These are phyloP conservation scores for Perizoma flavofasciatum DNA, from an alignment of 2,888 invertebrate species.

Conservation along the genomic window DNA sequence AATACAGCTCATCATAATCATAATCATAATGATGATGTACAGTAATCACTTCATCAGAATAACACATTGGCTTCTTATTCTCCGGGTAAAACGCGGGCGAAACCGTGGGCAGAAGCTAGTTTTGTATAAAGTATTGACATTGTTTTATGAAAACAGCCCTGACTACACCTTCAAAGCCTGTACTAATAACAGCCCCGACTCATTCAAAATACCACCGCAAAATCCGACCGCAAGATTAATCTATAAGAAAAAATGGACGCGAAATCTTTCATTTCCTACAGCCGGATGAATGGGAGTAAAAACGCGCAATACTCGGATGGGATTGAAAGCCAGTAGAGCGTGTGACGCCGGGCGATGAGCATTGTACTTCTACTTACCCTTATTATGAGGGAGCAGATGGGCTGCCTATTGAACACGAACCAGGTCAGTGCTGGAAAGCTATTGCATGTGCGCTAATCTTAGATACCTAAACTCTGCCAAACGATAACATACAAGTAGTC, in stretches of 20 bases:
- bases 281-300: slow-evolving; percentile 43
- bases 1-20: too few species aligned
- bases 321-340: slow-evolving; percentile 74
- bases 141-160: too few species aligned
- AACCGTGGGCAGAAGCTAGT: too few species aligned
- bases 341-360: slow-evolving; percentile 59
- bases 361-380: slow-evolving; percentile 51
- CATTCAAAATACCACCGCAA: slow-evolving; percentile 7
- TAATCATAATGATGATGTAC: too few species aligned
- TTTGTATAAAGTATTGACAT: too few species aligned
- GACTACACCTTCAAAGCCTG: background rate
- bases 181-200: slow-evolving; percentile 17
- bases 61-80: too few species aligned
- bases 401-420: slow-evolving; percentile 14
- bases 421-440: slow-evolving; percentile 11
- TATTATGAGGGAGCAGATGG: slow-evolving; percentile 25
- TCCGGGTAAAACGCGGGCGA: too few species aligned
- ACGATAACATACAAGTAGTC: too few species aligned
- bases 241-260: slow-evolving; percentile 55
- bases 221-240: slow-evolving; percentile 38
- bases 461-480: too few species aligned
- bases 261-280: slow-evolving; percentile 73
- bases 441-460: background rate
- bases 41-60: too few species aligned
- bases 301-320: slow-evolving; percentile 50